Evolutionary conservation across 1,140 invertebrate species (phyloP), one percentile per base, ranked within the genome.

Genomic region (Drosophila trapezifrons): DNA sequence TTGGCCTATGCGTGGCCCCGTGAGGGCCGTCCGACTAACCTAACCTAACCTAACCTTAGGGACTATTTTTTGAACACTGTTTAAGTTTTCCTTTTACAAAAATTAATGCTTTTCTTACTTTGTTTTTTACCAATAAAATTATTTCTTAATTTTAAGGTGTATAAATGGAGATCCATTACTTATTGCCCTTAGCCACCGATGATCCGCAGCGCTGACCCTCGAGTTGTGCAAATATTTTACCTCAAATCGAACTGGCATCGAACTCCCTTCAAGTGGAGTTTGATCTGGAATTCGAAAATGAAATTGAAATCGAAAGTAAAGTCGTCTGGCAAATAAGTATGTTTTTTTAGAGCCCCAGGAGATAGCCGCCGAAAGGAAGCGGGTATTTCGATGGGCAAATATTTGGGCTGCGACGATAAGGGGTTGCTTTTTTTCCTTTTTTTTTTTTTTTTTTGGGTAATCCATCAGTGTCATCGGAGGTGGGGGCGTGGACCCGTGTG

Each of bases 401-500:
- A 87, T 89, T 87, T 79, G 84, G 22, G 37, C 9, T 15, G 13
- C 29, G 15, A 10, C 13, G 72, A 76, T 76, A 76, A 58, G 69
- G 54, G 25, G 29, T 10, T 32, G 29, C 9, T 3, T 32, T 32
- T 32, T 10, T 32, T 10, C 10, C 10, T 32, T 46, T 22, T 12
- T 49, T 25, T 13, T 6, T 27, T 22, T 59, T 29, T 42, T 32
- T 54, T 29, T 32, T 27, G 49, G 71, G 79, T 83, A 87, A 86
- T 86, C 83, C 75, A 86, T 86, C 82, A 86, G 84, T 86, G 82
- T 86, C 82, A 80, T 32, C 51, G 83, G 78, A 71, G 81, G 82
- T 32, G 62, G 65, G 78, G 82, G 69, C 54, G 54, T 76, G 42
- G 54, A 25, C 25, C 40, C 42, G 2, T 9, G 35, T 9, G 35